Evolutionary conservation across 92 coral and sea anemone genomes (phyloP).

Genomic region (Ricordea florida): DNA sequence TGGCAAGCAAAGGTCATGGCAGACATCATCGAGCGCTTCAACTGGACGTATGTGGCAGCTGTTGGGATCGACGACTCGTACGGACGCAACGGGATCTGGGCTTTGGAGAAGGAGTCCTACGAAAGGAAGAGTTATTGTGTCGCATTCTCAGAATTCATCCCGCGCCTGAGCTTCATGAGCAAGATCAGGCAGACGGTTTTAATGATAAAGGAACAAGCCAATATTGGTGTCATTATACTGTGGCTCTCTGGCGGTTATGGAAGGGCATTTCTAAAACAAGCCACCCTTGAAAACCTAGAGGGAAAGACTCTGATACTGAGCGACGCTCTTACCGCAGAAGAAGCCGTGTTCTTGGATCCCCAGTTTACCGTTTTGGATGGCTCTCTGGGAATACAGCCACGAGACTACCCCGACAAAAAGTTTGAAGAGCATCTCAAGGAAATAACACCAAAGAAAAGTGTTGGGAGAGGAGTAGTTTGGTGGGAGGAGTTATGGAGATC

Average conservation of each 20-base stretch:
- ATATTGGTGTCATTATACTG: slow-evolving; percentile 55
- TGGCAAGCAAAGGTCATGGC: slow-evolving; percentile 81
- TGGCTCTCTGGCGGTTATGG: slow-evolving; percentile 64
- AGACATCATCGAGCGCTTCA: slow-evolving; percentile 66
- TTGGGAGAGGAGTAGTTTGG: slow-evolving; percentile 43
- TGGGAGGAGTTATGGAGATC: slow-evolving; percentile 68
- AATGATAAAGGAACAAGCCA: slow-evolving; percentile 34
- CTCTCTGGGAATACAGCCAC: slow-evolving; percentile 40
- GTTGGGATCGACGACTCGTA: slow-evolving; percentile 78
- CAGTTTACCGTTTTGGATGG: slow-evolving; percentile 14
- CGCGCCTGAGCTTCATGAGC: slow-evolving; percentile 29
- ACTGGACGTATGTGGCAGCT: slow-evolving; percentile 84
- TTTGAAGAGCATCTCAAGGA: slow-evolving; percentile 39
- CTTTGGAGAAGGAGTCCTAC: slow-evolving; percentile 62
- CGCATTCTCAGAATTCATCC: slow-evolving; percentile 66
- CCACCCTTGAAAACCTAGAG: slow-evolving; percentile 32
- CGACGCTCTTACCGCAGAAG: slow-evolving; percentile 55
- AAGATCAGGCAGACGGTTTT: slow-evolving; percentile 56
- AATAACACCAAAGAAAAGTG: slow-evolving; percentile 44
- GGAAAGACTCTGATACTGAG: slow-evolving; percentile 70
- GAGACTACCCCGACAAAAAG: slow-evolving; percentile 12
- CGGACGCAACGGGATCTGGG: slow-evolving; percentile 64
- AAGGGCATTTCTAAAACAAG: slow-evolving; percentile 44
- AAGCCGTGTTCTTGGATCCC: slow-evolving; percentile 24
- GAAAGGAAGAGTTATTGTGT: slow-evolving; percentile 49